Evolutionary conservation across 1,140 invertebrate species (phyloP), one percentile per base, ranked within the genome.

Genomic region (Vanessa tameamea): DNA sequence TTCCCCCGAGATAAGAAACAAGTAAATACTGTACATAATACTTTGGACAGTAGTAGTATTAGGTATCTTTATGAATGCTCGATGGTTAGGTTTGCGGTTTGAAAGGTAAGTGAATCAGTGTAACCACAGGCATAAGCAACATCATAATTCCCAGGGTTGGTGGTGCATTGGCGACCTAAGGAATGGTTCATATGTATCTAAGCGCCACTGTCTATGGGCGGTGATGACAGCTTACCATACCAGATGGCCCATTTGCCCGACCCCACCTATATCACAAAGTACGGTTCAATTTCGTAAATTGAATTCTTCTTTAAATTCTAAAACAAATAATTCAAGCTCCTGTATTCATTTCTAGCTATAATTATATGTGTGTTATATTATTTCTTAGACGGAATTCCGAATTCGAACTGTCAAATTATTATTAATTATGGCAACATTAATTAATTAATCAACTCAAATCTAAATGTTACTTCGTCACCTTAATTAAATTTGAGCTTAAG

Each of bases 11-110:
- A 68, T 68, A 68, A 68, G 51, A 20, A 50, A 12, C 15, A 50
- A 68, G 66, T 55, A 68, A 68, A 68, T 68, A 68, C 66, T 13
- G 31, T 57, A 68, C 48, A 57, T 68, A 68, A 59, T 59, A 14
- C 55, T 23, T 20, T 37, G 57, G 53, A n/a, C 31, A 59, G 5
- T 6, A 31, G 57, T 12, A 4, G 26, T 31, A 31, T 31, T 31
- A 31, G 26, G 26, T 31, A 31, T 31, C 26, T 31, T 4, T 6
- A 31, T 31, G 26, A 31, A 31, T 3, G 26, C 26, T 31, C 6
- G 26, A 6, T 31, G 3, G 26, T 31, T 4, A 1, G 26, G 2
- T 6, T 31, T 31, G 26, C 6, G 37, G 37, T 11, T 43, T 43
- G 2, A 43, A 43, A 0, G 7, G 31, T 37, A 7, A 37, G 31